These are phyloP conservation scores for Falco novaeseelandiae DNA, from an alignment of 2,797 vertebrate species.

Conservation along the genomic window DNA sequence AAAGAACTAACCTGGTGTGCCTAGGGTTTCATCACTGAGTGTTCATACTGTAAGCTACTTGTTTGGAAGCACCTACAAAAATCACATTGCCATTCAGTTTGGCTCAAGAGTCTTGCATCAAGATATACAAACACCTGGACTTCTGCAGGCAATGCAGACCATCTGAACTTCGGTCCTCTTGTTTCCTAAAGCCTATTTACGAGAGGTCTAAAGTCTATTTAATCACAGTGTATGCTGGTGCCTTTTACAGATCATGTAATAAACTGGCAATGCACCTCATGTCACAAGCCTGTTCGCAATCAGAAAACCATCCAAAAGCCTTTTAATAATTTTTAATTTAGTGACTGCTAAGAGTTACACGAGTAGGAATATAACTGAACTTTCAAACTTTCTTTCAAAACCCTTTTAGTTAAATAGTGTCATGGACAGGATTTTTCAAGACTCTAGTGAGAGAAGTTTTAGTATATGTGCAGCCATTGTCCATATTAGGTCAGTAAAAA, in stretches of 20 bases:
- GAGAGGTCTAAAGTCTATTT: neutral
- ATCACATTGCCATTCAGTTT: neutral
- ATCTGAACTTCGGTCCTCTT: neutral
- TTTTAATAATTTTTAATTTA: neutral
- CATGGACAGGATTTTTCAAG: neutral
- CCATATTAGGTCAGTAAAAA: neutral
- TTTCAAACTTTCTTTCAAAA: neutral
- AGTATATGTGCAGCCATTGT: neutral
- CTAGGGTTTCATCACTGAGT: neutral
- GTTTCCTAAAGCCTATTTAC: neutral
- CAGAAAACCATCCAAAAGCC: neutral
- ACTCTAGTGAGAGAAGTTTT: neutral
- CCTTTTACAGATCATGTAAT: neutral
- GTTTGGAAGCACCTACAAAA: neutral
- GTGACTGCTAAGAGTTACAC: neutral
- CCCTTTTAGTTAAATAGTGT: too few species aligned
- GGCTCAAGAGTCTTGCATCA: neutral
- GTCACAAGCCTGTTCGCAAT: neutral
- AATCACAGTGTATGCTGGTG: neutral
- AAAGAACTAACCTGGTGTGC: neutral
- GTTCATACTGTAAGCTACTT: neutral
- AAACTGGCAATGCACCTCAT: neutral
- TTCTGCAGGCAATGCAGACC: neutral
- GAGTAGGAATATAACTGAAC: neutral
- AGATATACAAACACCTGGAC: neutral